phyloP scores from a whole-genome alignment of 2,888 invertebrate genomes.

The Synergus laeviventris region DNA sequence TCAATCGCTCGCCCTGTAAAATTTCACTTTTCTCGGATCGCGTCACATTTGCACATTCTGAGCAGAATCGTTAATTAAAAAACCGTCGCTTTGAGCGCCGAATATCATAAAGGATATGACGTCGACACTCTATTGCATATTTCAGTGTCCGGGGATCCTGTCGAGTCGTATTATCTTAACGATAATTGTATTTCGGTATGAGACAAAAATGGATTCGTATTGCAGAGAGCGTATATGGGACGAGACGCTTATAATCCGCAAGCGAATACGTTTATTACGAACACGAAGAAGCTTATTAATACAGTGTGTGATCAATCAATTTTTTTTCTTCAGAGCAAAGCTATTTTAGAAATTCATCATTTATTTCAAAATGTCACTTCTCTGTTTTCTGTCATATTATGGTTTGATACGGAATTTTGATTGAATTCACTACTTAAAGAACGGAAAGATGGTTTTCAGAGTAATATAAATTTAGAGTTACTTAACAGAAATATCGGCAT shows the following conservation, averaged over 20 bases:
- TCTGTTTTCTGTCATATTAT: not conserved
- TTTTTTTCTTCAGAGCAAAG: too few relatives aligned
- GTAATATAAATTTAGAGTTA: not conserved
- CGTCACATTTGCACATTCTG: conserved; percentile 60
- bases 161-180: conserved; percentile 62
- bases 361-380: too few relatives aligned
- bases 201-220: conserved; percentile 52
- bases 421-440: not conserved
- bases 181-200: conserved; percentile 70
- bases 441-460: not conserved
- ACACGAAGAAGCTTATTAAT: not conserved
- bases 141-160: conserved; percentile 59
- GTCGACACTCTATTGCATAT: conserved; percentile 54
- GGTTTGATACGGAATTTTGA: not conserved
- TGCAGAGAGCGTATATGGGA: conserved; percentile 13
- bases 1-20: too few relatives aligned
- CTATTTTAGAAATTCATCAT: not conserved
- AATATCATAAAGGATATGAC: conserved; percentile 33
- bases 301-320: not conserved
- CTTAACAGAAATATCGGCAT: not conserved
- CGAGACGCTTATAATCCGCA: conserved; percentile 23
- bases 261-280: conserved; percentile 10
- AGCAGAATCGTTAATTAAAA: conserved; percentile 66
- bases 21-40: too few relatives aligned
- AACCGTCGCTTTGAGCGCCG: conserved; percentile 58